A percentile compares a stretch with the other conserved stretches of the same genome.
These are phyloP conservation scores for Aurelia aurita DNA, from an alignment of 30 jellyfish, hydroid and myxozoan species.

Conservation along the genomic window DNA sequence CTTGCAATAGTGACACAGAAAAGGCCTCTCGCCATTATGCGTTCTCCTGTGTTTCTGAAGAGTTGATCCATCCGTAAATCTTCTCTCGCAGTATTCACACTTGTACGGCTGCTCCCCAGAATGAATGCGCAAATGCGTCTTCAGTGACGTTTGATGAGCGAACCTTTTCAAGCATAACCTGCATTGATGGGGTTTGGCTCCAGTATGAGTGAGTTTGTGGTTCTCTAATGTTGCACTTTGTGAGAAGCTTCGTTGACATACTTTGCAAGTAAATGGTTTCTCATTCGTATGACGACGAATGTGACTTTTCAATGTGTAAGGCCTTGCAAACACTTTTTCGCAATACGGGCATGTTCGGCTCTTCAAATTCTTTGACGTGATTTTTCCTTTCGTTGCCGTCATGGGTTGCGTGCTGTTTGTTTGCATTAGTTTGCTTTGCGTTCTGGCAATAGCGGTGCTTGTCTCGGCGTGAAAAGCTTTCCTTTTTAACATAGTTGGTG, in stretches of 20 bases:
- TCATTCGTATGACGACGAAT: slow-evolving; percentile 81
- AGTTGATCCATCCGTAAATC: slow-evolving; percentile 87
- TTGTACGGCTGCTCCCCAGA: slow-evolving; percentile 83
- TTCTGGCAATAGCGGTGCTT: neutral
- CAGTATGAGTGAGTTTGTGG: slow-evolving; percentile 84
- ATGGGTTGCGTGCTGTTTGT: neutral
- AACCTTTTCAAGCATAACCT: slow-evolving; percentile 62
- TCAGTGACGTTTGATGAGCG: slow-evolving; percentile 73
- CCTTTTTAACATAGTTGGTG: neutral
- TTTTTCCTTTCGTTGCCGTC: neutral
- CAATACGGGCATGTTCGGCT: slow-evolving; percentile 75
- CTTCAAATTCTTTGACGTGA: slow-evolving; percentile 36
- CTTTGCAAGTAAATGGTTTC: slow-evolving; percentile 65
- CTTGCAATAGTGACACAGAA: slow-evolving; percentile 55
- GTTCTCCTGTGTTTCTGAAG: slow-evolving; percentile 79
- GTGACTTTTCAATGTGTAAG: slow-evolving; percentile 78
- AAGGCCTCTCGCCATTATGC: slow-evolving; percentile 83
- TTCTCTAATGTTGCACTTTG: slow-evolving; percentile 82
- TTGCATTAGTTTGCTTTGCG: too few species aligned
- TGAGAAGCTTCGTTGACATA: slow-evolving; percentile 70
- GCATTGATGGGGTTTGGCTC: slow-evolving; percentile 77
- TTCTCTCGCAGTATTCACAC: slow-evolving; percentile 61
- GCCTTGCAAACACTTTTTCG: slow-evolving; percentile 69
- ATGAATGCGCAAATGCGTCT: slow-evolving; percentile 81
- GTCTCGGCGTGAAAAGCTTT: neutral